These are phyloP conservation scores for Yponomeuta cagnagella DNA, from an alignment of 2,888 invertebrate genomes.

Conservation along the genomic window DNA sequence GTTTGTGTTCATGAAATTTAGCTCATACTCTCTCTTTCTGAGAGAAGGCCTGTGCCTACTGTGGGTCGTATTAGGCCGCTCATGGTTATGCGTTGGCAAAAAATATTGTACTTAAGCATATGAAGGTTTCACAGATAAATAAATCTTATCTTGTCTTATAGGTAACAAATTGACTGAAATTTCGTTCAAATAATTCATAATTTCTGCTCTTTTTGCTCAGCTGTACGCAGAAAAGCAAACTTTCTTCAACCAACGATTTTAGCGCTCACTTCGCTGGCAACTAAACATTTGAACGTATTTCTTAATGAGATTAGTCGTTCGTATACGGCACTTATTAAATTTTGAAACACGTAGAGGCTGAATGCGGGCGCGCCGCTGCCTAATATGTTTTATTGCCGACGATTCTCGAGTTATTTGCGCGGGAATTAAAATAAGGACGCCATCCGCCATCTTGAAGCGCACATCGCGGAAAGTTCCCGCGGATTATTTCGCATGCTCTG, in stretches of 20 bases:
- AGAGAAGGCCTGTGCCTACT: no score
- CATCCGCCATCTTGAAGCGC: slow-evolving; percentile 43
- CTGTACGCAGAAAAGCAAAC: background rate
- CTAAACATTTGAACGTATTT: slow-evolving; percentile 15
- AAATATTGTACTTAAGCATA: no score
- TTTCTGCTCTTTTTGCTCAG: no score
- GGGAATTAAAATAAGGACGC: slow-evolving; percentile 47
- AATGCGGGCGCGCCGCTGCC: slow-evolving; percentile 24
- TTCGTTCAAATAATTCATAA: no score
- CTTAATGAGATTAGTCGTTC: slow-evolving; percentile 23
- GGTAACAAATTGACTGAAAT: no score
- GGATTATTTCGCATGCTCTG: slow-evolving; percentile 25
- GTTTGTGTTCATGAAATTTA: no score
- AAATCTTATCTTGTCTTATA: no score
- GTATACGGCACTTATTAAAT: slow-evolving; percentile 37
- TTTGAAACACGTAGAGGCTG: slow-evolving; percentile 35
- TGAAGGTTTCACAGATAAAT: no score
- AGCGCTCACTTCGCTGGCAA: slow-evolving; percentile 15
- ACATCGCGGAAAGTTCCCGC: slow-evolving; percentile 37
- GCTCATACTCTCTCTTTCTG: no score
- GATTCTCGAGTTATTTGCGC: slow-evolving; percentile 31
- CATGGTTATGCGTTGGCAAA: no score
- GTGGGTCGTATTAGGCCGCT: no score
- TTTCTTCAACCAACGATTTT: slow-evolving; percentile 13
- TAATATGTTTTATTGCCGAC: slow-evolving; percentile 43